Base-by-base conservation (phyloP, 1,140 invertebrate species). In the Andrena cerasifolii region DNA sequence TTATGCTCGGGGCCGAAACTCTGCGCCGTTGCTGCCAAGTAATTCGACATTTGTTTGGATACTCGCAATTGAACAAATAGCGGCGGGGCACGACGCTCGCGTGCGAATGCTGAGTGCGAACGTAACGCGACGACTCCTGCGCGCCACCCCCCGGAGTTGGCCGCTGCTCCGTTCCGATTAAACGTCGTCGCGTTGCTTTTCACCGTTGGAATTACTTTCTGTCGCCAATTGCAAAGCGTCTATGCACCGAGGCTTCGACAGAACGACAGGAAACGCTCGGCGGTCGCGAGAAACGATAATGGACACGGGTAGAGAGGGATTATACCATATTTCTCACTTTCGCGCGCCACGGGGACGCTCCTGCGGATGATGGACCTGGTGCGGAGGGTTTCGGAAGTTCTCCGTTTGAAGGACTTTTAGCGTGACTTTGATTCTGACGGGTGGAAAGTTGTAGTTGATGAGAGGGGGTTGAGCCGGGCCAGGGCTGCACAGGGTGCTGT, bases 31-130 rank as follows among this genome's bases (percentile, higher is more conserved):
- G 58, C 45, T n/a, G 59, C 51, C 40, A 73, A 83, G 75, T 72
- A 82, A 83, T 83, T 73, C 49, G 56, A 72, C 74, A 83, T 83
- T 82, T 76, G 82, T 74, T 78, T 70, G 80, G 49, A 67, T 76
- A 76, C 70, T 79, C 75, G 59, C 80, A 79, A 82, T 83, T 83
- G 79, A 79, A 67, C 82, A 82, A 82, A 83, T 68, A 73, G 65
- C n/a, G 71, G 68, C 65, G 1, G n/a, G 47, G 49, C 45, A 14
- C 26, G 47, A 78, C 36, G 49, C 53, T 78, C 33, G 53, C 47
- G 61, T 70, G 78, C 62, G 80, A 43, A 71, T 72, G 72, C 33
- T 43, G 72, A n/a, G 40, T 54, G 78, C 70, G 47, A 40, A 43
- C 33, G 53, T 53, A 10, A 40, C 63, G 36, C 67, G 51, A 61